phyloP scores from a whole-genome alignment of 2,888 invertebrate species.

The Pyrrhia umbra region DNA sequence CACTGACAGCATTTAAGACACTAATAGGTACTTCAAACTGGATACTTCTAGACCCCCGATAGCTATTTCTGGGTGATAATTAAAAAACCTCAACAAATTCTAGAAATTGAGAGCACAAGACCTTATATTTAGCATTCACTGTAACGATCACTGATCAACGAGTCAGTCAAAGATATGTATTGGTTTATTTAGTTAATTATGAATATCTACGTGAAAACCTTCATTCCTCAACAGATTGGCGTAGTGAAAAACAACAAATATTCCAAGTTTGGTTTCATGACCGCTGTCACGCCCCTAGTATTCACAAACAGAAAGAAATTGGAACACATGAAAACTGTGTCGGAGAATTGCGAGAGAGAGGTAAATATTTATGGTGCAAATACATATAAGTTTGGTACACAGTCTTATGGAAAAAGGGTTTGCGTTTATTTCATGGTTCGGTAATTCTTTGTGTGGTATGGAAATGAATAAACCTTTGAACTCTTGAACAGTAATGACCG shows the following conservation, averaged over 20 bases:
- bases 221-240: slow-evolving; percentile 73
- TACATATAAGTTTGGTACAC: slow-evolving; percentile 30
- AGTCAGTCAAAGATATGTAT: too few relatives aligned
- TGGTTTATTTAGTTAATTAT: too few relatives aligned
- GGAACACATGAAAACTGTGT: slow-evolving; percentile 84
- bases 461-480: background rate
- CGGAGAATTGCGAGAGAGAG: slow-evolving; percentile 86
- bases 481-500: background rate
- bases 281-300: slow-evolving; percentile 81
- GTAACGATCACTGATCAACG: too few relatives aligned
- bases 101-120: too few relatives aligned
- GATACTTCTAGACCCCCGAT: too few relatives aligned
- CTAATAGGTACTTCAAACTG: too few relatives aligned
- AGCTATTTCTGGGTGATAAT: too few relatives aligned
- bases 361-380: slow-evolving; percentile 66
- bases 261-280: slow-evolving; percentile 84
- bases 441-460: background rate
- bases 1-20: too few relatives aligned
- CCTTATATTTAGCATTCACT: too few relatives aligned
- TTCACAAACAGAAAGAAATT: slow-evolving; percentile 83
- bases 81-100: too few relatives aligned
- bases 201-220: background rate
- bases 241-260: slow-evolving; percentile 81
- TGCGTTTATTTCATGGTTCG: slow-evolving; percentile 16
- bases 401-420: slow-evolving; percentile 19